Evolutionary conservation across 2,113 vertebrate species (phyloP).

Genomic region (Rhinoderma darwinii): DNA sequence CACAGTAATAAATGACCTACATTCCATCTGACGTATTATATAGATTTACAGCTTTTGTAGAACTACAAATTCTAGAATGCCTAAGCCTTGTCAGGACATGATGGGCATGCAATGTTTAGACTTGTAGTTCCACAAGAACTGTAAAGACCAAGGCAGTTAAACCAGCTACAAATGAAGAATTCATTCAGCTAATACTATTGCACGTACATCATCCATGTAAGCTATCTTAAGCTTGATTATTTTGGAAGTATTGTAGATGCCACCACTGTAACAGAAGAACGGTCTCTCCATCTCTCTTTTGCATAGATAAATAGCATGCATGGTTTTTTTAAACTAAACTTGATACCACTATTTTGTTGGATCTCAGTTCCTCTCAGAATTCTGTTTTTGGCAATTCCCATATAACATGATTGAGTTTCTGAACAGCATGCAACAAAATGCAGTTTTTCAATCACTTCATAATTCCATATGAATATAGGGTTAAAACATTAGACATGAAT

Average conservation of each 20-base stretch:
- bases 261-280: not conserved
- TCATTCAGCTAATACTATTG: not conserved
- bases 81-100: not conserved
- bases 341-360: not conserved
- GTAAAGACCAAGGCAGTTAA: not conserved
- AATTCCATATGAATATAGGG: not conserved
- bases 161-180: not conserved
- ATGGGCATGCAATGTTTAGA: not conserved
- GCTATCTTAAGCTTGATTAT: not conserved
- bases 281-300: not conserved
- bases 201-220: not conserved
- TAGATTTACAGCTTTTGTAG: not conserved
- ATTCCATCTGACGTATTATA: not conserved
- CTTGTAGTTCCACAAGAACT: not conserved
- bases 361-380: not conserved
- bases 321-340: not conserved
- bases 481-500: not conserved
- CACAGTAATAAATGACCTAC: not conserved
- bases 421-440: not conserved
- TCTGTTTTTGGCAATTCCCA: not conserved
- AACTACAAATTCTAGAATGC: not conserved
- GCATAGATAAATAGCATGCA: not conserved
- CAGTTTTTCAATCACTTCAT: not conserved
- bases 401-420: not conserved
- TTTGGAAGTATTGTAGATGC: not conserved